Evolutionary conservation across 2,113 vertebrate species (phyloP).

Genomic region (Chelonoidis abingdonii): DNA sequence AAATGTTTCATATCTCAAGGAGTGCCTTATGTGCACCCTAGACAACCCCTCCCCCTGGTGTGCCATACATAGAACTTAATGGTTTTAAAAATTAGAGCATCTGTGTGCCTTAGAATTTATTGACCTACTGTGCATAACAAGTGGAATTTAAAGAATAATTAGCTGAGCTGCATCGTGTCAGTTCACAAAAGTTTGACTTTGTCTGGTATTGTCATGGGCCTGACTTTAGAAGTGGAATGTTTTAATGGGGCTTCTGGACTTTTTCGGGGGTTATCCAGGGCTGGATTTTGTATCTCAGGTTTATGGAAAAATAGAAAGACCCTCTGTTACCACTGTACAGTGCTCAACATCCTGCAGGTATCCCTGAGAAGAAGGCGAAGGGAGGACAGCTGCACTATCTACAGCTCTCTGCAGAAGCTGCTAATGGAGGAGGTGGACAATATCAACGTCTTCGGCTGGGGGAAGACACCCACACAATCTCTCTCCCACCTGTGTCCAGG

Average conservation of each 20-base stretch:
- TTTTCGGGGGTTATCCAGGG: not conserved
- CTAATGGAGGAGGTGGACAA: not conserved
- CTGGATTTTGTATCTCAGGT: not conserved
- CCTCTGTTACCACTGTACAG: not conserved
- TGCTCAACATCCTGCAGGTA: accelerated
- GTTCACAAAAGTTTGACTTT: slow-evolving; percentile 39
- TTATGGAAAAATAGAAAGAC: not conserved
- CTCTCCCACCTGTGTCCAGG: not conserved
- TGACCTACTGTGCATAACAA: slow-evolving; percentile 73
- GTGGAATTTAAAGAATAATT: slow-evolving; percentile 72
- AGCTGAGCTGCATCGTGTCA: slow-evolving; percentile 53
- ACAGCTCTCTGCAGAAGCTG: not conserved
- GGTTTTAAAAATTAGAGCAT: slow-evolving; percentile 76
- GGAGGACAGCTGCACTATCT: not conserved
- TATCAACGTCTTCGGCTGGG: not conserved
- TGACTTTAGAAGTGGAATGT: not conserved
- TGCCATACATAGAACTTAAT: slow-evolving; percentile 66
- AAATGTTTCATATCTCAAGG: slow-evolving; percentile 75
- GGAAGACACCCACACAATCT: not conserved
- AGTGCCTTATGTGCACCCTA: slow-evolving; percentile 71
- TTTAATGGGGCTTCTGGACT: not conserved
- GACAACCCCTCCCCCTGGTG: slow-evolving; percentile 41
- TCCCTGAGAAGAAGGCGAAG: not conserved
- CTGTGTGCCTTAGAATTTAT: slow-evolving; percentile 78
- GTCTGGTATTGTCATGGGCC: not conserved